These are phyloP conservation scores for Chironomus tepperi DNA, from an alignment of 1,140 invertebrate species.

Conservation along the genomic window DNA sequence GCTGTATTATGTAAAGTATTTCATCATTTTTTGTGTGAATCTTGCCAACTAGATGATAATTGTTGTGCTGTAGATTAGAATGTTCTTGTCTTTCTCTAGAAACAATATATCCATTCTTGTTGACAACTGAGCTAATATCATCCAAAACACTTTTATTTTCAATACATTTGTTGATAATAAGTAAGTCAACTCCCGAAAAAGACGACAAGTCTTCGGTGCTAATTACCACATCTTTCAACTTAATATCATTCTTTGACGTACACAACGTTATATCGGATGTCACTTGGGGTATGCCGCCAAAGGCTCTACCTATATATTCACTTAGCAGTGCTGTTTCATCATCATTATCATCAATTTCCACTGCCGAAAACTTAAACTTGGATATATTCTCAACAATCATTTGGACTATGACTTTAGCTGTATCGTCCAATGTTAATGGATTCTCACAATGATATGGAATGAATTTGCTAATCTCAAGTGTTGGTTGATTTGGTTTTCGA, in stretches of 20 bases:
- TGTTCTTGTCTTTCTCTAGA: conserved; percentile 36
- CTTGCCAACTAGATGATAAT: conserved; percentile 33
- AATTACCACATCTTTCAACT: conserved; percentile 45
- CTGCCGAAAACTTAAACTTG: conserved; percentile 57
- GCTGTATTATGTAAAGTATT: conserved; percentile 36
- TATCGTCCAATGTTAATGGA: conserved; percentile 33
- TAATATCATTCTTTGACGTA: conserved; percentile 40
- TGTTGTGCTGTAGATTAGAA: conserved; percentile 27
- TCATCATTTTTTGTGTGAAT: conserved; percentile 31
- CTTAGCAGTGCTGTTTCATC: conserved; percentile 38
- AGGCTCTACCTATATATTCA: conserved; percentile 45
- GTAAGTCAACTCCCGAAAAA: conserved; percentile 49
- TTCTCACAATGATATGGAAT: conserved; percentile 50
- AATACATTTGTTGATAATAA: conserved; percentile 41
- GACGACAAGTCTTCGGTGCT: conserved; percentile 50
- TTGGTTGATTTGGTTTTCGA: conserved; percentile 51
- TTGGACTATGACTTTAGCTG: conserved; percentile 45
- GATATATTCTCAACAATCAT: conserved; percentile 68
- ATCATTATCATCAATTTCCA: conserved; percentile 44
- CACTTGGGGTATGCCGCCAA: conserved; percentile 52
- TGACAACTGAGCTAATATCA: conserved; percentile 32
- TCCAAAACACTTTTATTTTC: conserved; percentile 32
- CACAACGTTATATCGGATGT: conserved; percentile 41
- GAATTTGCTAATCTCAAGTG: conserved; percentile 67
- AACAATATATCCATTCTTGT: conserved; percentile 44